Conservation (phyloP, 2,888 invertebrate species). For the Trilocha varians region DNA sequence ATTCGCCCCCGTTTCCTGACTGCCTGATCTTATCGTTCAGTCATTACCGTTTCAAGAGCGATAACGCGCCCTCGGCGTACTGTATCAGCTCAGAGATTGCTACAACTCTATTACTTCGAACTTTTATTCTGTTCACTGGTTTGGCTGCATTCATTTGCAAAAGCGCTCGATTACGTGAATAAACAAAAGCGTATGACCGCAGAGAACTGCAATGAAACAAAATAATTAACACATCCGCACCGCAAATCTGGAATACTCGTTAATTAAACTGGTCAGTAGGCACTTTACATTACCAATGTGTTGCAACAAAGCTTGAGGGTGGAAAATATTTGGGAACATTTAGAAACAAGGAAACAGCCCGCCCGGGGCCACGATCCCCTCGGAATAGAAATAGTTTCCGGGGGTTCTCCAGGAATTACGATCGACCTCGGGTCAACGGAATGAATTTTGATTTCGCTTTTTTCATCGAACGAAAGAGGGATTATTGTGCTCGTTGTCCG, state of each 20-base stretch:
- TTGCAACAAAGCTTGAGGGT: slow-evolving; percentile 19
- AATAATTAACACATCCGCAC: slow-evolving; percentile 45
- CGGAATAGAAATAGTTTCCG: slow-evolving; percentile 65
- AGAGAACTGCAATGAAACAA: slow-evolving; percentile 22
- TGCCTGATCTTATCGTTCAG: slow-evolving; percentile 29
- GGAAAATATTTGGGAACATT: slow-evolving; percentile 40
- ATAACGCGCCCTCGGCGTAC: slow-evolving; percentile 35
- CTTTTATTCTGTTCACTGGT: slow-evolving; percentile 23
- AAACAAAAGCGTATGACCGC: slow-evolving; percentile 33
- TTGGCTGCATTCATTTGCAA: slow-evolving; percentile 13
- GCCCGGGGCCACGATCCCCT: slow-evolving; percentile 47
- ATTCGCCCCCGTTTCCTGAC: slow-evolving; percentile 35
- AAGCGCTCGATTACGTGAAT: slow-evolving; percentile 25
- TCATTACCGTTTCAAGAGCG: slow-evolving; percentile 45
- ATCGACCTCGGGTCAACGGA: slow-evolving; percentile 48
- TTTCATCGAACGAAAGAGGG: slow-evolving; percentile 41
- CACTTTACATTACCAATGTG: slow-evolving; percentile 43
- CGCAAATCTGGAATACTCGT: slow-evolving; percentile 31
- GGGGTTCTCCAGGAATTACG: slow-evolving; percentile 46
- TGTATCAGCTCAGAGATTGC: slow-evolving; percentile 27
- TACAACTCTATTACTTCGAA: slow-evolving; percentile 38
- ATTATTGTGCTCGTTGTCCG: slow-evolving; percentile 40
- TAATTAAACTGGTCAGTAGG: slow-evolving; percentile 32
- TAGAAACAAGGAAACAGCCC: slow-evolving; percentile 33
- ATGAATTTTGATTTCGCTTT: slow-evolving; percentile 67